Percentiles rank a stretch among this genome's conserved stretches.
These are phyloP conservation scores for Coilia nasus DNA, from an alignment of 2,797 vertebrate species.

Conservation along the genomic window DNA sequence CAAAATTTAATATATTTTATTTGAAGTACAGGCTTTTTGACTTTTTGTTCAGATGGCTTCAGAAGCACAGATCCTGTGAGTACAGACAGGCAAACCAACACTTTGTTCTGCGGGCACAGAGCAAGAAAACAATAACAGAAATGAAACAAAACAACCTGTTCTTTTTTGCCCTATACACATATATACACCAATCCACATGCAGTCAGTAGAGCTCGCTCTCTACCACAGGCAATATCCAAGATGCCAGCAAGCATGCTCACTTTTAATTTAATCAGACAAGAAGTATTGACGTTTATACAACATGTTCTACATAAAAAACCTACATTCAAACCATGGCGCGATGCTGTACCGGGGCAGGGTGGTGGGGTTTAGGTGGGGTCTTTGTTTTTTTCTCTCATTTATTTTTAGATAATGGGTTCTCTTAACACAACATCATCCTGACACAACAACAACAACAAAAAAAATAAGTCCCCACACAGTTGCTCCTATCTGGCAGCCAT, in stretches of 20 bases:
- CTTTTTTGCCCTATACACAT: conserved; percentile 47
- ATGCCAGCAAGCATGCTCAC: conserved; percentile 59
- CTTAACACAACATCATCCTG: conserved; percentile 59
- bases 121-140: conserved; percentile 46
- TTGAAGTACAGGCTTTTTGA: conserved; percentile 77
- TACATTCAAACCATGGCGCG: conserved; percentile 78
- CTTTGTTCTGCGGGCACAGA: conserved; percentile 61
- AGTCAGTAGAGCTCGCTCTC: conserved; percentile 49
- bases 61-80: conserved; percentile 71
- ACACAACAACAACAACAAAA: conserved; percentile 31
- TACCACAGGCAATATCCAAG: conserved; percentile 55
- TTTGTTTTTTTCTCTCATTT: conserved; percentile 24
- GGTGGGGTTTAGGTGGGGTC: neutral
- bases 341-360: conserved; percentile 66
- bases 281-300: conserved; percentile 73
- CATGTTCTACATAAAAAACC: conserved; percentile 78
- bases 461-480: conserved; percentile 45
- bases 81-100: conserved; percentile 66
- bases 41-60: conserved; percentile 74
- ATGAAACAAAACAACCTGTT: conserved; percentile 56
- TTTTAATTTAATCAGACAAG: conserved; percentile 62
- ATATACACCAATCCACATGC: conserved; percentile 58
- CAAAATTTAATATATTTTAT: conserved; percentile 83
- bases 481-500: conserved; percentile 51
- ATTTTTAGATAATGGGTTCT: conserved; percentile 75